These are phyloP conservation scores for Diacarnus erythraeanus DNA, from an alignment of 37 sponge, comb jelly and placozoan species.

Conservation along the genomic window DNA sequence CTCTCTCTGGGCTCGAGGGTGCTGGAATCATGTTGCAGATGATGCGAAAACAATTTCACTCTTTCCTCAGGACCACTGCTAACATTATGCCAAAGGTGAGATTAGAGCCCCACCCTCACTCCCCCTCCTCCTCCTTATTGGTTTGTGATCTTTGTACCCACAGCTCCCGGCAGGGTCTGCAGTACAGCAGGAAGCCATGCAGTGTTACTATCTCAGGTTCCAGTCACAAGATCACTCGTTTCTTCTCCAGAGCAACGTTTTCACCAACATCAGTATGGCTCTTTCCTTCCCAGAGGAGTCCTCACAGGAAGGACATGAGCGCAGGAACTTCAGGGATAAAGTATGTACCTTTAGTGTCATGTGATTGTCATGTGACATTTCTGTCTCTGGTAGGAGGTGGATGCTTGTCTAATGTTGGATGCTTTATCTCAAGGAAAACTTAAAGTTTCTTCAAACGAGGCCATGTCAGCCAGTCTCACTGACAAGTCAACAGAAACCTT, in stretches of 20 bases:
- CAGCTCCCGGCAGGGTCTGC: conserved; percentile 82
- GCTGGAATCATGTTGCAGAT: conserved; percentile 55
- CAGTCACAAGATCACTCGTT: conserved; percentile 93
- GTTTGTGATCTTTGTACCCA: not conserved
- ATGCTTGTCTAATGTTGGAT: conserved; percentile 59
- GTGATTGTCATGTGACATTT: not conserved
- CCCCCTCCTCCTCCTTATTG: not conserved
- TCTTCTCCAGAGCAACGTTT: conserved; percentile 90
- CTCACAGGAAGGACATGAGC: conserved; percentile 16
- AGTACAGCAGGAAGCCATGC: conserved; percentile 88
- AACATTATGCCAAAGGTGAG: conserved; percentile 72
- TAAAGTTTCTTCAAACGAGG: conserved; percentile 83
- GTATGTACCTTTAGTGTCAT: not conserved
- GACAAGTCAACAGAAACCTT: conserved; percentile 97
- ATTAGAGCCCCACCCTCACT: not conserved
- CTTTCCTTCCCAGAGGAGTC: conserved; percentile 81
- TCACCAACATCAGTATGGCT: conserved; percentile 86
- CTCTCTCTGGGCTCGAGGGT: conserved; percentile 72
- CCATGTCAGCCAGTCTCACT: conserved; percentile 83
- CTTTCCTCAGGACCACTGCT: conserved; percentile 66
- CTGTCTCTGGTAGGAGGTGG: conserved; percentile 19
- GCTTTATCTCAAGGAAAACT: conserved; percentile 46
- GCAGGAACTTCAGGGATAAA: conserved; percentile 5
- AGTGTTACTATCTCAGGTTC: conserved; percentile 90
- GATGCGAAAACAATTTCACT: conserved; percentile 77